A percentile compares a stretch with the other conserved stretches of the same genome.
Conservation (phyloP, 2,797 vertebrate genomes). For the Paguma larvata region DNA sequence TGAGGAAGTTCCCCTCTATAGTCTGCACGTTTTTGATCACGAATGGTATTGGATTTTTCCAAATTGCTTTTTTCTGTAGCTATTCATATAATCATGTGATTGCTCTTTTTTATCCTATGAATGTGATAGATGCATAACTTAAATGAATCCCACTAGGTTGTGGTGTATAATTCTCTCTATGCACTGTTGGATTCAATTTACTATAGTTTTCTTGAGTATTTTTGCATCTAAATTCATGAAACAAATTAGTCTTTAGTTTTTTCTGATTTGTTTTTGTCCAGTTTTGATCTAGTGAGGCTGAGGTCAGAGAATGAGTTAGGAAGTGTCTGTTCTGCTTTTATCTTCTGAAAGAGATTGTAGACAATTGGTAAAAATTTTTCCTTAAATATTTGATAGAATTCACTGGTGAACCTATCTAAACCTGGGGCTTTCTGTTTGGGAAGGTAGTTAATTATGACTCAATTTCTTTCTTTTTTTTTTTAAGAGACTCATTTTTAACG, state of each 20-base stretch:
- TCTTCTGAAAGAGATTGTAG: background rate
- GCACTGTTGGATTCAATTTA: background rate
- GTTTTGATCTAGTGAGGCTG: background rate
- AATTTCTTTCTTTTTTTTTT: too few relatives aligned
- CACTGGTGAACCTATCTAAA: background rate
- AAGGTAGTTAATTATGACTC: background rate
- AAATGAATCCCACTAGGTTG: background rate
- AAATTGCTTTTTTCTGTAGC: background rate
- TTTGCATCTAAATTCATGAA: background rate
- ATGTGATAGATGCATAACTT: background rate
- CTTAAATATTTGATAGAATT: background rate
- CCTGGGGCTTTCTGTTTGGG: background rate
- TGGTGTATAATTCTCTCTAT: background rate
- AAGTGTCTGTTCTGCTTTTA: background rate
- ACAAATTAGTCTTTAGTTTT: background rate
- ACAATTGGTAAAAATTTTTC: background rate
- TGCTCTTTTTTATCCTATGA: background rate
- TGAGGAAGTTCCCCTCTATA: background rate
- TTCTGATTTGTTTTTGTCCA: background rate
- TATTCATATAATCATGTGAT: background rate
- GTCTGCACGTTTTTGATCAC: background rate
- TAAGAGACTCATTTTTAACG: too few relatives aligned
- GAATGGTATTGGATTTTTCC: background rate
- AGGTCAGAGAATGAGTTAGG: background rate
- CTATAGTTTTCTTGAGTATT: background rate